These are phyloP conservation scores for Trididemnum miniatum DNA, from an alignment of 23 tunicate genomes.

Conservation along the genomic window DNA sequence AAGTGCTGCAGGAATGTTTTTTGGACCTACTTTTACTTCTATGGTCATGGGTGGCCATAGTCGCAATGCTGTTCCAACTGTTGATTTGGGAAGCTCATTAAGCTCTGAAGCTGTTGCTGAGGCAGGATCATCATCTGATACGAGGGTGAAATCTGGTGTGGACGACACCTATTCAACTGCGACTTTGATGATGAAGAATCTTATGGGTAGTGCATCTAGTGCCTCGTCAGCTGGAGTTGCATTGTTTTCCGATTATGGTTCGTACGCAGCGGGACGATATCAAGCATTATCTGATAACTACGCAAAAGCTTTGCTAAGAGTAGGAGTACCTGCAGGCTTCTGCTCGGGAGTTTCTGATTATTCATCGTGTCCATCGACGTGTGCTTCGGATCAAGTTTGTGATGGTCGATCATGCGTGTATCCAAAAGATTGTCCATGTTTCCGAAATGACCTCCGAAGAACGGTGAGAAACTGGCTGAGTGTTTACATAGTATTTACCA, in stretches of 20 bases:
- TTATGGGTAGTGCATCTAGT: constrained; percentile 22
- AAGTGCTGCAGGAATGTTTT: not conserved
- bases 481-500: too few relatives aligned
- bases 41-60: not conserved
- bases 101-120: not conserved
- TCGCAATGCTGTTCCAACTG: not conserved
- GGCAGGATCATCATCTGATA: not conserved
- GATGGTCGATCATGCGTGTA: constrained; percentile 80
- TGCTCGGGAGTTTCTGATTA: constrained; percentile 69
- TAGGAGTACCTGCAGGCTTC: constrained; percentile 25
- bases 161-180: not conserved
- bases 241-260: constrained; percentile 31
- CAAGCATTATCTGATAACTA: constrained; percentile 48
- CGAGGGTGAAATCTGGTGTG: not conserved
- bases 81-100: not conserved
- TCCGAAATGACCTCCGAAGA: constrained; percentile 58
- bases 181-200: not conserved
- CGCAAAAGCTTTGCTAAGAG: constrained; percentile 36
- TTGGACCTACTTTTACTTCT: not conserved
- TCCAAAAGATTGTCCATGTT: constrained; percentile 87
- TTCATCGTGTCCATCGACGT: constrained; percentile 58
- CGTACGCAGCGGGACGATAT: constrained; percentile 73
- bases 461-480: constrained; percentile 65
- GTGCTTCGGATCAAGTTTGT: constrained; percentile 73
- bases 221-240: not conserved